These are phyloP conservation scores for Nematostella vectensis DNA, from an alignment of 92 coral and sea anemone genomes.

Conservation along the genomic window DNA sequence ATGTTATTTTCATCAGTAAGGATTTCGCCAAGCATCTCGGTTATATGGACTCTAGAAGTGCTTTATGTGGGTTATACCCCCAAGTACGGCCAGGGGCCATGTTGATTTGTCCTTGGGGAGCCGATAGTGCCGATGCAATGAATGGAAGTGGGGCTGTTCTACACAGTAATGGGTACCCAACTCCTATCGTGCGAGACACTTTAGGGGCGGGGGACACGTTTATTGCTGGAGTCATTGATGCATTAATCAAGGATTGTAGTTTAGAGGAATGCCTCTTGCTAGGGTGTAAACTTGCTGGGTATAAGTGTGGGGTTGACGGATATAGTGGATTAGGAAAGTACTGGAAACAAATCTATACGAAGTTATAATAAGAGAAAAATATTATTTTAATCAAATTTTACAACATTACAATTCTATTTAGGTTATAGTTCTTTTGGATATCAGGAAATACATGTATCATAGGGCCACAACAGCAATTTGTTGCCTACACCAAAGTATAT, in stretches of 20 bases:
- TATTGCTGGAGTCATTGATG: slow-evolving; percentile 60
- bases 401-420: too few species aligned
- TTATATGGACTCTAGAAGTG: slow-evolving; percentile 34
- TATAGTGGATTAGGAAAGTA: slow-evolving; percentile 58
- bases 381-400: too few species aligned
- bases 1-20: slow-evolving; percentile 65
- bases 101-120: slow-evolving; percentile 78
- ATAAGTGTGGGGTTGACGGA: slow-evolving; percentile 73
- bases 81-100: slow-evolving; percentile 26
- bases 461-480: too few species aligned
- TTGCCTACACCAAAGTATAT: too few species aligned
- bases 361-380: too few species aligned
- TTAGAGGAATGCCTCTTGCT: slow-evolving; percentile 48
- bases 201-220: slow-evolving; percentile 96
- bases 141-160: slow-evolving; percentile 26
- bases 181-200: slow-evolving; percentile 53
- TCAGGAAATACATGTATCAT: too few species aligned
- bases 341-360: too few species aligned
- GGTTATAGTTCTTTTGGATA: too few species aligned
- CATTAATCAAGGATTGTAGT: slow-evolving; percentile 30
- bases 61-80: slow-evolving; percentile 35
- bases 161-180: slow-evolving; percentile 62
- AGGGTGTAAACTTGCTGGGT: slow-evolving; percentile 77
- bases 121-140: slow-evolving; percentile 66
- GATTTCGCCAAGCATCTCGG: slow-evolving; percentile 62